A percentile compares a stretch with the other conserved stretches of the same genome.
Conservation (phyloP, 2,888 invertebrate species). For the Harpagoxenus sublaevis region DNA sequence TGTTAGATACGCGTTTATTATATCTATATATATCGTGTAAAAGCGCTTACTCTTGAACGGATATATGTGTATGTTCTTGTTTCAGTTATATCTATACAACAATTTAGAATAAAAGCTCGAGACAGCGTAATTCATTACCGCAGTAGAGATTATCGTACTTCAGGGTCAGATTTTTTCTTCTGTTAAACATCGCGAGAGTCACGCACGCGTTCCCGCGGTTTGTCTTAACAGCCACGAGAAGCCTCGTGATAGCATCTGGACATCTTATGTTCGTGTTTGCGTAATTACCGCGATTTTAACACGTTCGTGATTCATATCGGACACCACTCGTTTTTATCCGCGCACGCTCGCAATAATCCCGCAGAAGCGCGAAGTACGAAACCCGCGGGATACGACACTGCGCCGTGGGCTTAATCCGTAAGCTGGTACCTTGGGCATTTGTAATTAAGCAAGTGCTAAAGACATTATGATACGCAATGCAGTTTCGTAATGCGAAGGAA, state of each 20-base stretch:
- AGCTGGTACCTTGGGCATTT: neutral
- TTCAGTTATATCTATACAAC: neutral
- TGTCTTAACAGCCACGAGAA: constrained; percentile 27
- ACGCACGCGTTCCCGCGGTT: constrained; percentile 1
- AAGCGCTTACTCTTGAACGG: neutral
- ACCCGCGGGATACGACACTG: neutral
- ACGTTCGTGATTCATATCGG: constrained; percentile 31
- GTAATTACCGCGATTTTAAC: constrained; percentile 42
- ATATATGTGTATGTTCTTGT: neutral
- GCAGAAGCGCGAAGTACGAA: constrained; percentile 4
- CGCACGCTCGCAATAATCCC: constrained; percentile 21
- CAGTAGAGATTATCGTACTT: constrained; percentile 23
- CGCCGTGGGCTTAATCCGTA: neutral
- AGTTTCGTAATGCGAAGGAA: neutral
- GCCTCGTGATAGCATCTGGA: constrained; percentile 27
- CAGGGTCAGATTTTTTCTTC: constrained; percentile 11
- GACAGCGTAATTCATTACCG: constrained; percentile 1
- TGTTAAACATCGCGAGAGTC: constrained; percentile 34
- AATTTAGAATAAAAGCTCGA: neutral
- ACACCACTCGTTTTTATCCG: constrained; percentile 26
- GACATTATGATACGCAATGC: neutral
- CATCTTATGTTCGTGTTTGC: constrained; percentile 31
- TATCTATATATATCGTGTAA: neutral
- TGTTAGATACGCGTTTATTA: neutral
- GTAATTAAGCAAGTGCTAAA: constrained; percentile 2